Percentiles rank a stretch among this genome's conserved stretches.
Conservation (phyloP, 2,797 vertebrate species). For the Natrix natrix region DNA sequence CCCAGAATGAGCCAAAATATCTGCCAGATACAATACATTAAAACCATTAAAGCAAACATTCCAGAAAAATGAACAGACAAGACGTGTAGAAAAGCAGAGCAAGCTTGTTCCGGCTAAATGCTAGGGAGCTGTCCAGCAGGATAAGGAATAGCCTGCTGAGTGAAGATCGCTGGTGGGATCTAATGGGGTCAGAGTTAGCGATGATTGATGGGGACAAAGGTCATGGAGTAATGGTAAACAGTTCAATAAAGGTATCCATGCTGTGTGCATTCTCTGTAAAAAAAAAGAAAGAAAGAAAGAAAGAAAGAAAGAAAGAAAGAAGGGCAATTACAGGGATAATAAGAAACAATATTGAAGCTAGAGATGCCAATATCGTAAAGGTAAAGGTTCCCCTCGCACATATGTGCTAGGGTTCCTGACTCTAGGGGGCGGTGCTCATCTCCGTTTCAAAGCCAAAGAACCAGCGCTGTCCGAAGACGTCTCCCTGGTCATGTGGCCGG, state of each 20-base stretch:
- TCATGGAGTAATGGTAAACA: not conserved
- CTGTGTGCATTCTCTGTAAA: not conserved
- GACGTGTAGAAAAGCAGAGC: not conserved
- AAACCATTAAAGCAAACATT: not conserved
- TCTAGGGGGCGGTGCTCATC: no score
- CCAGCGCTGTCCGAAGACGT: no score
- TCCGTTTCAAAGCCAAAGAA: no score
- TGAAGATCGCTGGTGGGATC: not conserved
- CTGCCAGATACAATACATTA: not conserved
- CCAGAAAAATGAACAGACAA: not conserved
- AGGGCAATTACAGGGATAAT: not conserved
- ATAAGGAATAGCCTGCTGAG: not conserved
- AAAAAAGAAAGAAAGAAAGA: not conserved
- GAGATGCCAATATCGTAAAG: not conserved
- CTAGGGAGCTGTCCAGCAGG: slow-evolving; percentile 1
- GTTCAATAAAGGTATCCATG: not conserved
- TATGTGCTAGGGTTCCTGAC: no score
- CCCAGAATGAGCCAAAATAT: not conserved
- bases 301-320: not conserved
- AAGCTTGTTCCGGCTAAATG: not conserved
- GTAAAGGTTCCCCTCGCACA: no score
- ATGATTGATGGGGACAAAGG: not conserved
- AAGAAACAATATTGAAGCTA: not conserved
- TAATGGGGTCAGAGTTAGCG: not conserved
- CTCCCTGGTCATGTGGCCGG: no score